Evolutionary conservation across 2,113 vertebrate genomes (phyloP), one percentile per base, ranked within the genome.

Genomic region (Anarrhichthys ocellatus): DNA sequence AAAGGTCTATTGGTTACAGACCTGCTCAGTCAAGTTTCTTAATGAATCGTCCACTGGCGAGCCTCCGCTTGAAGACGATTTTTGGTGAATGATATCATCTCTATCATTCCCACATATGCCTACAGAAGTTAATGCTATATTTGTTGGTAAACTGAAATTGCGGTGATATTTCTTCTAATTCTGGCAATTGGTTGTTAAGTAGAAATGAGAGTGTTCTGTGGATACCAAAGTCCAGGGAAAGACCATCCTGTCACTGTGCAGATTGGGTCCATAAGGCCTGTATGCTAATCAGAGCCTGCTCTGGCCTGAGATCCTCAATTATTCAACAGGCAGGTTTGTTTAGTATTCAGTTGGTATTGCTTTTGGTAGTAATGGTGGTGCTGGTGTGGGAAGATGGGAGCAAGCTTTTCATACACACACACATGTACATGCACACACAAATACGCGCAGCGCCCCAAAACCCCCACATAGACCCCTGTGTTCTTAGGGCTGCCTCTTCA

Each of bases 301-400:
- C 84, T 74, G 91, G 91, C 90, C 91, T 61, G 83, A 92, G 90
- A 85, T 80, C 72, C 87, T 94, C 92, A 94, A 95, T 95, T 94
- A 95, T 95, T 95, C 94, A 95, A 85, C 91, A 94, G 90, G 88
- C 91, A 92, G 93, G 91, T 93, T 95, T 95, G 94, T 95, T 95
- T 94, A 94, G 92, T 90, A 95, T 95, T 94, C 92, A 93, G 88
- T 81, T 84, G 88, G 88, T 92, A 91, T 87, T 92, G 92, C 90
- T 91, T 89, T 92, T 91, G 91, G 81, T 92, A 76, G 88, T 83
- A 85, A 80, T 82, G 75, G 75, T 84, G 78, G 72, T 76, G 67
- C 50, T 78, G 79, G 78, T 86, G 84, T 27, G 87, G 88, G 85
- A 85, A 80, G 81, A 86, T 50, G 80, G 78, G 78, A 89, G 81